These are phyloP conservation scores for Pammene aurita DNA, from an alignment of 2,888 invertebrate species.

Conservation along the genomic window DNA sequence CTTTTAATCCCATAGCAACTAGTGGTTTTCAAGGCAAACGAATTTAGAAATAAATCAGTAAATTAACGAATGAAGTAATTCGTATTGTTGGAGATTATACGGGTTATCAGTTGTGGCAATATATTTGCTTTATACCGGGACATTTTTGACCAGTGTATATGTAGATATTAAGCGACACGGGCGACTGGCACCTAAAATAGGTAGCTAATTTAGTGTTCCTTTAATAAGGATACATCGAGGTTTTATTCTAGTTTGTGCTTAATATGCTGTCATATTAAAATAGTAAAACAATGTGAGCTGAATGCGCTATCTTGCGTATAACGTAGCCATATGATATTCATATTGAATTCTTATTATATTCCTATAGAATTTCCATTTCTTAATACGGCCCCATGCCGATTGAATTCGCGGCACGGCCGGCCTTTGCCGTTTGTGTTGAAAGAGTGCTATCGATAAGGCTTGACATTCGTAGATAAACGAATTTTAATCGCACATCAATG, in stretches of 20 bases:
- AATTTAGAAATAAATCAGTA: slow-evolving; percentile 67
- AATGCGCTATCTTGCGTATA: too few species aligned
- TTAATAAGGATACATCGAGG: background rate
- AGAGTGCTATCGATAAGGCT: slow-evolving; percentile 51
- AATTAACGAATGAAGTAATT: slow-evolving; percentile 66
- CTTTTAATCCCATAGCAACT: slow-evolving; percentile 67
- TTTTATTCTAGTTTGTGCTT: background rate
- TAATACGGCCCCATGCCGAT: background rate
- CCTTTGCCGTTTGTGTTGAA: slow-evolving; percentile 50
- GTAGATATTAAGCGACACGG: slow-evolving; percentile 20
- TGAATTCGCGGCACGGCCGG: slow-evolving; percentile 47
- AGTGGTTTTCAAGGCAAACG: slow-evolving; percentile 69
- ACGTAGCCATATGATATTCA: background rate
- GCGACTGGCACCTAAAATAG: background rate
- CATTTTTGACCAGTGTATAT: slow-evolving; percentile 29
- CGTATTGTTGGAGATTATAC: slow-evolving; percentile 53
- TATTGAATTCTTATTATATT: slow-evolving; percentile 6
- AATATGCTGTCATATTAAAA: too few species aligned
- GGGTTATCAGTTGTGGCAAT: slow-evolving; percentile 5
- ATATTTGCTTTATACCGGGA: slow-evolving; percentile 16
- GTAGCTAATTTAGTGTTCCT: background rate
- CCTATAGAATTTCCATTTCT: slow-evolving; percentile 3
- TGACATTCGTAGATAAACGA: slow-evolving; percentile 52
- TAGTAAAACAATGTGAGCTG: too few species aligned
- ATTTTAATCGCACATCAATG: slow-evolving; percentile 55